A percentile compares a stretch with the other conserved stretches of the same genome.
phyloP scores from a whole-genome alignment of 2,888 invertebrate species.

The Leptinotarsa peninsularis region DNA sequence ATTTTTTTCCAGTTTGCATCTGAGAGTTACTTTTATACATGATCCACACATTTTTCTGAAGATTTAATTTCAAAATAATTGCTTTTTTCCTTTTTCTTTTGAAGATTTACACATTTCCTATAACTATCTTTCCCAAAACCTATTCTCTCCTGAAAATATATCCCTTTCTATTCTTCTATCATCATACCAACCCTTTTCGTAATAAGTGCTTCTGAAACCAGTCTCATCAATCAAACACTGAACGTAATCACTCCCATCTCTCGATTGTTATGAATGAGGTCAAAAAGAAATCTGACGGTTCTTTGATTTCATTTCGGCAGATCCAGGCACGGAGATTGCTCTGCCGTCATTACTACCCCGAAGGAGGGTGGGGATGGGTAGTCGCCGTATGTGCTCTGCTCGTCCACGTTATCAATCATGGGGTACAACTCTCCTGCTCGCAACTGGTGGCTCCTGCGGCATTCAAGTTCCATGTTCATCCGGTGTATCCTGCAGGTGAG shows the following conservation, averaged over 20 bases:
- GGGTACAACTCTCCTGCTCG: conserved; percentile 75
- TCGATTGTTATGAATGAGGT: conserved; percentile 17
- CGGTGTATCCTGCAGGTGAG: conserved; percentile 75
- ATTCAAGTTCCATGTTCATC: conserved; percentile 72
- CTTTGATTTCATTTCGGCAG: conserved; percentile 54
- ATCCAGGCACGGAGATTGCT: conserved; percentile 75
- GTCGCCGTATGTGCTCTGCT: conserved; percentile 79
- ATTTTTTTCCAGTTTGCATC: too few relatives aligned
- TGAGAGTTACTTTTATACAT: too few relatives aligned
- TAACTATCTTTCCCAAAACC: too few relatives aligned
- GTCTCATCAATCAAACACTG: too few relatives aligned
- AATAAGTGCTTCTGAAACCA: too few relatives aligned
- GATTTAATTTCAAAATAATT: too few relatives aligned
- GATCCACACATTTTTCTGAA: too few relatives aligned
- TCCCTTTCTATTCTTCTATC: too few relatives aligned
- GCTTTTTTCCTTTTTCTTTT: too few relatives aligned
- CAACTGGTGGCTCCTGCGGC: conserved; percentile 76
- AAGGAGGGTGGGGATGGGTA: conserved; percentile 90
- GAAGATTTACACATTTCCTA: too few relatives aligned
- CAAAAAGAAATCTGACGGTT: conserved; percentile 4
- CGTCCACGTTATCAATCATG: conserved; percentile 80
- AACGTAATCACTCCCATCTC: background rate
- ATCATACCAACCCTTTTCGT: too few relatives aligned
- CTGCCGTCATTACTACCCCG: conserved; percentile 84
- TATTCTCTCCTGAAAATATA: too few relatives aligned